A percentile compares a stretch with the other conserved stretches of the same genome.
Conservation (phyloP, 2,113 vertebrate genomes). For the Craseonycteris thonglongyai region DNA sequence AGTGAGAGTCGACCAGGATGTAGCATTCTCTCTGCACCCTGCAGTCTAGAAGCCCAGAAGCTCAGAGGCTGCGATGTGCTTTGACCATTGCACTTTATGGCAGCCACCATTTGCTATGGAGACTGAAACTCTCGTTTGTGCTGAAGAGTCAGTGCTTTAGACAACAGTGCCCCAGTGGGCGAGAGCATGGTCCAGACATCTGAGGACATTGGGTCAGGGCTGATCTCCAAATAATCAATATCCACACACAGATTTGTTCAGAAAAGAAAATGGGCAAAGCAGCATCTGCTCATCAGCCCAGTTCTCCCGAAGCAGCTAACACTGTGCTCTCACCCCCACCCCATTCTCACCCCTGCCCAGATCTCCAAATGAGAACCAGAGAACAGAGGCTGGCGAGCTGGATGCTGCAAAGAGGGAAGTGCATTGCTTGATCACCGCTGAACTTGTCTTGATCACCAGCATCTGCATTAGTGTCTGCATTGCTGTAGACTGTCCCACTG, state of each 20-base stretch:
- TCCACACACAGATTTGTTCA: neutral
- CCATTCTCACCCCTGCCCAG: neutral
- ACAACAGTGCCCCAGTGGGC: accelerated
- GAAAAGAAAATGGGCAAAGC: neutral
- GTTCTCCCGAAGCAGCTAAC: neutral
- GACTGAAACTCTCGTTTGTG: neutral
- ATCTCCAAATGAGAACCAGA: neutral
- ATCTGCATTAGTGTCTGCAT: neutral
- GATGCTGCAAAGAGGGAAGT: neutral
- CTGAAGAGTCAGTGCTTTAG: neutral
- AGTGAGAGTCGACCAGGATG: neutral
- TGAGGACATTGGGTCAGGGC: neutral
- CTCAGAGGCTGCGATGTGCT: neutral
- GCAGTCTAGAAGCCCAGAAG: neutral
- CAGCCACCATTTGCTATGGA: neutral
- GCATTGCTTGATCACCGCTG: neutral
- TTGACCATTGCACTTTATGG: neutral
- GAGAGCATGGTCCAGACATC: neutral
- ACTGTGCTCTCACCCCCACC: neutral
- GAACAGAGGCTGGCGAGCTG: neutral
- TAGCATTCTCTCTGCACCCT: neutral
- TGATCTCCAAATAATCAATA: neutral
- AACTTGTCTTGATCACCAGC: neutral
- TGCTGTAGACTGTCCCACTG: neutral
- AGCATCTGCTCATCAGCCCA: neutral